phyloP scores from a whole-genome alignment of 2,888 invertebrate genomes.

The Pandemis heparana region DNA sequence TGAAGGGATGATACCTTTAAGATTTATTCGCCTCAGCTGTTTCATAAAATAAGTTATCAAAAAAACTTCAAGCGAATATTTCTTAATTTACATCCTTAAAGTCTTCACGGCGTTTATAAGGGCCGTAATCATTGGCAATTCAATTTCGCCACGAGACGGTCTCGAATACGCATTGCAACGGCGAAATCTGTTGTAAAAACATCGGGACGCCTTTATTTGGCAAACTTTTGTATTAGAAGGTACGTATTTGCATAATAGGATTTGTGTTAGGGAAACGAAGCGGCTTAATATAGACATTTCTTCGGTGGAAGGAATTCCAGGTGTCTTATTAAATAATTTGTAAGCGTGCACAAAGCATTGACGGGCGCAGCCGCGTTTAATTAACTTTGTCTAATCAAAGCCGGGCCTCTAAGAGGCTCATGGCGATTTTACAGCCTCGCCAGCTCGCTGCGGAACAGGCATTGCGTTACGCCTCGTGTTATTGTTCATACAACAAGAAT shows the following conservation, averaged over 20 bases:
- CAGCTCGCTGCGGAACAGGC: background rate
- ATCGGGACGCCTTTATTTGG: conserved; percentile 45
- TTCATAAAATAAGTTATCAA: conserved; percentile 39
- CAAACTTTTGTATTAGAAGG: conserved; percentile 44
- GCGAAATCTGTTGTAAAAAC: conserved; percentile 42
- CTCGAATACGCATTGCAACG: conserved; percentile 34
- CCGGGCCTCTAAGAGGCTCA: conserved; percentile 10
- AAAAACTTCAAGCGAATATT: conserved; percentile 25
- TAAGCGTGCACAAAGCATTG: conserved; percentile 38
- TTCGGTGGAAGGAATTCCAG: conserved; percentile 36
- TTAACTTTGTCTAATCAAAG: conserved; percentile 35
- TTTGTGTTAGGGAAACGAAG: conserved; percentile 47
- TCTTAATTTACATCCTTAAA: conserved; percentile 26
- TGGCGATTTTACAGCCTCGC: conserved; percentile 21
- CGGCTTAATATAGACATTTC: conserved; percentile 46
- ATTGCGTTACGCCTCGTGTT: background rate
- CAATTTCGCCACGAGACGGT: conserved; percentile 24
- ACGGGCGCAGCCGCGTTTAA: conserved; percentile 33
- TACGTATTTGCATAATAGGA: conserved; percentile 48
- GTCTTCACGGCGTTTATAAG: conserved; percentile 22
- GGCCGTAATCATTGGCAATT: conserved; percentile 35
- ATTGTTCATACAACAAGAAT: background rate
- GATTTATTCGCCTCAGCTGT: conserved; percentile 54
- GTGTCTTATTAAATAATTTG: conserved; percentile 44
- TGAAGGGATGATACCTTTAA: conserved; percentile 54